Evolutionary conservation across 2,113 vertebrate genomes (phyloP).

Genomic region (Toxotes chatareus): DNA sequence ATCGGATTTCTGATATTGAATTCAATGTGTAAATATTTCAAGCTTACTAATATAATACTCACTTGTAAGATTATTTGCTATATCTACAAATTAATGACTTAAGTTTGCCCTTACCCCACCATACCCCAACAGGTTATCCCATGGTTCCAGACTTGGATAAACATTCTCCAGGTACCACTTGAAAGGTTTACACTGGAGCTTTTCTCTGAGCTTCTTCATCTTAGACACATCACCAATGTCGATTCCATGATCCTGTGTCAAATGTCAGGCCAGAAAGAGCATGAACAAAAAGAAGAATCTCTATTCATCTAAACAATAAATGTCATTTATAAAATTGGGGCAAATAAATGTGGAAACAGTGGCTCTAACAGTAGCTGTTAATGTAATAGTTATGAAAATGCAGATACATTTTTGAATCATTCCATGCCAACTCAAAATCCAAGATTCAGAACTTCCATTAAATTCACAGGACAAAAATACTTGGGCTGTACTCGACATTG

Average conservation of each 20-base stretch:
- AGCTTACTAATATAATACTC: background rate
- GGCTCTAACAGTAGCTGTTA: background rate
- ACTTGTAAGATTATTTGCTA: background rate
- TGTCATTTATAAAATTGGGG: background rate
- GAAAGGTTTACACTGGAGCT: slow-evolving; percentile 92
- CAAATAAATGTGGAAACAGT: background rate
- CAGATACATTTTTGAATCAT: too few species aligned
- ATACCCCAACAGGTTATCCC: slow-evolving; percentile 62
- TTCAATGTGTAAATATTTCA: background rate
- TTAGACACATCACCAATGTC: slow-evolving; percentile 92
- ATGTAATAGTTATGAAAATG: background rate
- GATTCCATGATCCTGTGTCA: slow-evolving; percentile 88
- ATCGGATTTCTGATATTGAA: background rate
- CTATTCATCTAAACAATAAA: background rate
- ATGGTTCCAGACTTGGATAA: slow-evolving; percentile 85
- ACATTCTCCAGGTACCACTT: slow-evolving; percentile 95
- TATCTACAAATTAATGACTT: background rate
- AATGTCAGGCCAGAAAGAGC: background rate
- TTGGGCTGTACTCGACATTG: too few species aligned
- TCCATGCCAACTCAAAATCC: too few species aligned
- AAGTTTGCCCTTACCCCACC: slow-evolving; percentile 68
- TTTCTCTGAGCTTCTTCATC: slow-evolving; percentile 88
- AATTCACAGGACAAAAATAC: too few species aligned
- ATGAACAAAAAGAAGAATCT: background rate
- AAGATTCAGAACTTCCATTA: too few species aligned